A percentile compares a stretch with the other conserved stretches of the same genome.
Conservation (phyloP, 2,113 vertebrate genomes). For the Tragelaphus buxtoni region DNA sequence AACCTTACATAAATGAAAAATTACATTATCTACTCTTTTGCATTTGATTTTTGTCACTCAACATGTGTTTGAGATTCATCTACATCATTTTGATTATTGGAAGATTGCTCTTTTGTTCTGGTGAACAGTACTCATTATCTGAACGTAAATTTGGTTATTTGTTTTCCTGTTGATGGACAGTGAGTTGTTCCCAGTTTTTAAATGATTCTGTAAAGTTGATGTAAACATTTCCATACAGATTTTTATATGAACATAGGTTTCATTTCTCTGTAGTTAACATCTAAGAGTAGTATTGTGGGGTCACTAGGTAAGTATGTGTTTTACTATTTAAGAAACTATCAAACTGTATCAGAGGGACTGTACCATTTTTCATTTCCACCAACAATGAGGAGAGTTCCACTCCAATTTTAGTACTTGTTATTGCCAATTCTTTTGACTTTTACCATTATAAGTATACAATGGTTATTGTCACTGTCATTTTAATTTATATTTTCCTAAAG, state of each 20-base stretch:
- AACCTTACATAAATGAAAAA: not conserved
- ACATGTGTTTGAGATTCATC: not conserved
- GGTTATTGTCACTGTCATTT: not conserved
- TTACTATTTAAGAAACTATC: not conserved
- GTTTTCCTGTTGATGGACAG: not conserved
- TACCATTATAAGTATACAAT: not conserved
- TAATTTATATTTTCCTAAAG: not conserved
- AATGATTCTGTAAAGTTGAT: not conserved
- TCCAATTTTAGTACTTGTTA: not conserved
- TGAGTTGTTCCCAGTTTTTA: not conserved
- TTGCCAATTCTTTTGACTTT: not conserved
- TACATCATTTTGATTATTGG: not conserved
- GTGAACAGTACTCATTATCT: not conserved
- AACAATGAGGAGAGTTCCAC: not conserved
- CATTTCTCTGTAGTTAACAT: not conserved
- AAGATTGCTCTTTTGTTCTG: not conserved
- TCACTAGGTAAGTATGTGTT: not conserved
- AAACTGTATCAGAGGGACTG: not conserved
- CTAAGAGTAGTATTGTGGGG: not conserved
- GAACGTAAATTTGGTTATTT: not conserved
- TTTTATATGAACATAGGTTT: not conserved
- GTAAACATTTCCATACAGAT: not conserved
- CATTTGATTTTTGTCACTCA: not conserved
- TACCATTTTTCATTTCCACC: not conserved
- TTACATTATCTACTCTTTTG: not conserved